Percentiles rank a stretch among this genome's conserved stretches.
Conservation (phyloP, 1,140 invertebrate genomes). For the Orchesella cincta region DNA sequence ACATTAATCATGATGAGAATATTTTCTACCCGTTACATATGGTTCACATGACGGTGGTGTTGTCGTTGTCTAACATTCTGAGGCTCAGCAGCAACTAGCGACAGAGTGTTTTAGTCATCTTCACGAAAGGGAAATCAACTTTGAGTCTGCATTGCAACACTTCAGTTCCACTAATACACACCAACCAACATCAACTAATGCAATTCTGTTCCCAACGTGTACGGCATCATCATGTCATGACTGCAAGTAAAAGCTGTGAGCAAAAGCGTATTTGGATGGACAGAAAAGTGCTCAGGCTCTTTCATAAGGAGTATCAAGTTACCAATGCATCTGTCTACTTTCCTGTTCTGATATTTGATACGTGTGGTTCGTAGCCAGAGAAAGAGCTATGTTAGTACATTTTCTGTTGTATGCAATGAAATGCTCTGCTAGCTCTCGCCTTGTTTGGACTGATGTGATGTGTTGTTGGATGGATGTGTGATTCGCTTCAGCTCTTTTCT, state of each 20-base stretch:
- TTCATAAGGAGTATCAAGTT: conserved; percentile 50
- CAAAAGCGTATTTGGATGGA: conserved; percentile 18
- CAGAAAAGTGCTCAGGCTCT: conserved; percentile 39
- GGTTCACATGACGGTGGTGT: no score
- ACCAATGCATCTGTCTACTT: conserved; percentile 50
- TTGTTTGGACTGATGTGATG: conserved; percentile 10
- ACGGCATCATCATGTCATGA: no score
- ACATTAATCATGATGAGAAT: no score
- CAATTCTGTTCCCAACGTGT: not conserved
- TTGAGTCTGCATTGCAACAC: no score
- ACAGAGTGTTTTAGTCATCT: no score
- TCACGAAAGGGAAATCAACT: no score
- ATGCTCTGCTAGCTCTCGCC: not conserved
- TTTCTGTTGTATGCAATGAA: no score
- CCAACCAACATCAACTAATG: conserved; percentile 11
- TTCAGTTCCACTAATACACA: no score
- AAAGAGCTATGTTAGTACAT: no score
- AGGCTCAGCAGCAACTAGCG: no score
- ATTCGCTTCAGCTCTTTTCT: conserved; percentile 14
- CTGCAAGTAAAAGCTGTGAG: conserved; percentile 14
- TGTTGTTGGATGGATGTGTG: conserved; percentile 11
- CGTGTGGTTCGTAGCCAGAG: conserved; percentile 34
- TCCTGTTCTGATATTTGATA: conserved; percentile 50
- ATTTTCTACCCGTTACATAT: no score
- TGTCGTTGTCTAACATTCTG: no score